A percentile compares a stretch with the other conserved stretches of the same genome.
These are phyloP conservation scores for Podarcis siculus DNA, from an alignment of 2,797 vertebrate species.

Conservation along the genomic window DNA sequence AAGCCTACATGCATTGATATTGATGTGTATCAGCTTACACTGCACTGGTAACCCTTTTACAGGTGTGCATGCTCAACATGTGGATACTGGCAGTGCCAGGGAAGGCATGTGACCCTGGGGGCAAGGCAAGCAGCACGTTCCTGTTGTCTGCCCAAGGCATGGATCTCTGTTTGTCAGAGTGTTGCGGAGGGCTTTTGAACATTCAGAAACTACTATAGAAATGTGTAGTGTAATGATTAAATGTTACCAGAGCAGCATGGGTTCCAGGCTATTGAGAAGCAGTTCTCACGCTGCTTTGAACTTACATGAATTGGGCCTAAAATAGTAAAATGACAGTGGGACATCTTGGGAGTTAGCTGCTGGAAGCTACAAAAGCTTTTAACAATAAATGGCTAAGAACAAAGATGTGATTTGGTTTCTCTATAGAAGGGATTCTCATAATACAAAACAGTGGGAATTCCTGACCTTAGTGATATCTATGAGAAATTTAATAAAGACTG, in stretches of 20 bases:
- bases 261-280: not conserved
- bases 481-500: not conserved
- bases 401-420: not conserved
- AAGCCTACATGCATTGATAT: not conserved
- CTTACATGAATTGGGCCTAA: not conserved
- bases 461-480: not conserved
- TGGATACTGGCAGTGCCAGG: not conserved
- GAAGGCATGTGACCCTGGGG: not conserved
- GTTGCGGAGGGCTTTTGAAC: not conserved
- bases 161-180: not conserved
- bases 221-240: not conserved
- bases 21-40: too few species aligned
- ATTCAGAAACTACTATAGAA: not conserved
- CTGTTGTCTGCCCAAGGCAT: not conserved
- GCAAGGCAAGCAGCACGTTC: not conserved
- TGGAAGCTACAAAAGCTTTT: not conserved
- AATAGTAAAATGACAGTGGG: not conserved
- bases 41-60: too few species aligned
- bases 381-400: not conserved
- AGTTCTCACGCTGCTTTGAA: not conserved
- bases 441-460: not conserved
- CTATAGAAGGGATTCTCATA: not conserved
- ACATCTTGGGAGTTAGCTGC: not conserved
- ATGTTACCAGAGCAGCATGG: not conserved
- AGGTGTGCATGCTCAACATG: too few species aligned